phyloP scores from a whole-genome alignment of 1,140 invertebrate genomes.

The Eciton burchellii region DNA sequence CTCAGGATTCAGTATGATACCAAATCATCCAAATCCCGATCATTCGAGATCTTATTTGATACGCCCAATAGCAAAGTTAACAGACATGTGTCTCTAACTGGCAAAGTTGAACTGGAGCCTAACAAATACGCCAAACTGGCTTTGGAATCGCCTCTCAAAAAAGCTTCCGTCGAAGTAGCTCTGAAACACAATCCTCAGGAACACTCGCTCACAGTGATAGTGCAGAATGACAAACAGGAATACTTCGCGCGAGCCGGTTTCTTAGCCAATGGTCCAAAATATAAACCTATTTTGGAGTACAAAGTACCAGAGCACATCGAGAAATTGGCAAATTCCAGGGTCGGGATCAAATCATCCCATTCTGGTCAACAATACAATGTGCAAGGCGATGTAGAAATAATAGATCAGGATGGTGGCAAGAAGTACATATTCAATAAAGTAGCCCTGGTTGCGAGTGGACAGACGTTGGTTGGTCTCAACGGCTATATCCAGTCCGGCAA shows the following conservation, averaged over 20 bases:
- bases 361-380: slow-evolving; percentile 84
- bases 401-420: slow-evolving; percentile 82
- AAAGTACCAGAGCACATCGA: slow-evolving; percentile 86
- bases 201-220: slow-evolving; percentile 85
- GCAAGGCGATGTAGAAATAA: slow-evolving; percentile 86
- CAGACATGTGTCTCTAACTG: slow-evolving; percentile 86
- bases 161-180: slow-evolving; percentile 84
- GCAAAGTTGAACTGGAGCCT: slow-evolving; percentile 84
- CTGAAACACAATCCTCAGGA: slow-evolving; percentile 87
- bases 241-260: slow-evolving; percentile 89
- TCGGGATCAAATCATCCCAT: slow-evolving; percentile 59
- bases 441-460: slow-evolving; percentile 82
- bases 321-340: slow-evolving; percentile 76
- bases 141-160: slow-evolving; percentile 88
- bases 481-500: slow-evolving; percentile 85
- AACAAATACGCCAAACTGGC: slow-evolving; percentile 86
- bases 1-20: slow-evolving; percentile 84
- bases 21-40: slow-evolving; percentile 78
- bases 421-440: slow-evolving; percentile 88
- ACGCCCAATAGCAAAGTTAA: slow-evolving; percentile 89
- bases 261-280: slow-evolving; percentile 87
- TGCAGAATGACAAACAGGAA: slow-evolving; percentile 86
- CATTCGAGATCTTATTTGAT: slow-evolving; percentile 89
- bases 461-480: slow-evolving; percentile 84
- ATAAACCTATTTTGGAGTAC: slow-evolving; percentile 90